Evolutionary conservation across 2,888 invertebrate genomes (phyloP).

Genomic region (Nebria brevicollis): DNA sequence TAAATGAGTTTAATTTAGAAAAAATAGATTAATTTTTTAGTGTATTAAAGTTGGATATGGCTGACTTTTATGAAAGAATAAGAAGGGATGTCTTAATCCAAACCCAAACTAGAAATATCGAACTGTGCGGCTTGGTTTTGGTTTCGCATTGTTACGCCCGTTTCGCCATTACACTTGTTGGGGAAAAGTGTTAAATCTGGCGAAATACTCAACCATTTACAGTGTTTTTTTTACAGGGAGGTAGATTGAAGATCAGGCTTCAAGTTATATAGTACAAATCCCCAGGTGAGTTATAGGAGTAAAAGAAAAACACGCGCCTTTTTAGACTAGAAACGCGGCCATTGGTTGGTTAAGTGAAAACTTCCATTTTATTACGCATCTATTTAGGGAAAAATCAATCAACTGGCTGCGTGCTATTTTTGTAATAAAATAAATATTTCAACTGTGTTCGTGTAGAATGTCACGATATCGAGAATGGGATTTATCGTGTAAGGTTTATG

Average conservation of each 20-base stretch:
- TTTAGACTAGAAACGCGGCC: not conserved
- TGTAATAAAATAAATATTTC: not conserved
- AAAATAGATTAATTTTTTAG: too few species aligned
- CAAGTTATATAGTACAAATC: not conserved
- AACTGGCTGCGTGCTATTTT: too few species aligned
- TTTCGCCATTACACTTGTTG: not conserved
- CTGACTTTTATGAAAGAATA: too few species aligned
- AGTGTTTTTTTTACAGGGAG: not conserved
- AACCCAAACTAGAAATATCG: not conserved
- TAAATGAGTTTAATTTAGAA: too few species aligned
- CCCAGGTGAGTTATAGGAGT: not conserved
- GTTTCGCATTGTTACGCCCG: not conserved
- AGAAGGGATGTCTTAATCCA: not conserved
- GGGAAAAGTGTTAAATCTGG: not conserved
- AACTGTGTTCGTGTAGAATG: slow-evolving; percentile 63
- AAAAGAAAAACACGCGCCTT: not conserved
- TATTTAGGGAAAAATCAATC: not conserved
- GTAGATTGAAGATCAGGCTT: not conserved
- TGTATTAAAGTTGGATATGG: too few species aligned
- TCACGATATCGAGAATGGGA: slow-evolving; percentile 85
- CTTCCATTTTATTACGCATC: not conserved
- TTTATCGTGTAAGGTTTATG: slow-evolving; percentile 90
- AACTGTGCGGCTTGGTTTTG: not conserved
- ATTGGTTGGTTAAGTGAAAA: not conserved
- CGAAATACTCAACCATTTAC: not conserved